phyloP scores from a whole-genome alignment of 35 echinoderm and acorn worm species.

The Ophioderma brevispina region DNA sequence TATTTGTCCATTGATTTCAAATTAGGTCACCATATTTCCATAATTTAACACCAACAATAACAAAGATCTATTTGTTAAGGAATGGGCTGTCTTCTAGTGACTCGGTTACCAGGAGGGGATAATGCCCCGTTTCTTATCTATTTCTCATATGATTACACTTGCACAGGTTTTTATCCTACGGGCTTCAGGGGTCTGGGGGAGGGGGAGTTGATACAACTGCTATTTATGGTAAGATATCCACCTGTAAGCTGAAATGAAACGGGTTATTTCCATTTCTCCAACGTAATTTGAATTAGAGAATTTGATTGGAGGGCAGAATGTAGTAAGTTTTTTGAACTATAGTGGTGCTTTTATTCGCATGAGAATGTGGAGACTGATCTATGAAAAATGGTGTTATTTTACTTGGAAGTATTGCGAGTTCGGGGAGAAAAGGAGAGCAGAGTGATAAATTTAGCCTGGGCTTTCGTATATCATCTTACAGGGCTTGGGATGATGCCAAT shows the following conservation, averaged over 20 bases:
- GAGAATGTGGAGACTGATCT: neutral
- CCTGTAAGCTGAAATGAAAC: neutral
- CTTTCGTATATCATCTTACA: neutral
- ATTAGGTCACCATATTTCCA: neutral
- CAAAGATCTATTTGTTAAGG: neutral
- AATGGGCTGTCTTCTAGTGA: no score
- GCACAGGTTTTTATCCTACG: neutral
- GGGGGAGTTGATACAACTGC: conserved; percentile 2
- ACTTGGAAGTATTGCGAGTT: neutral
- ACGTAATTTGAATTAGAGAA: neutral
- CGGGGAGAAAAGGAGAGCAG: neutral
- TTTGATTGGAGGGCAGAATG: neutral
- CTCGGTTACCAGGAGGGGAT: neutral
- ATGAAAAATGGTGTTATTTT: neutral
- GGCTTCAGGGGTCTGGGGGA: neutral
- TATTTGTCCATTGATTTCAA: neutral
- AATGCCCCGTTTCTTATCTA: neutral
- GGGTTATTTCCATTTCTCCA: neutral
- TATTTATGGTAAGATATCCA: neutral
- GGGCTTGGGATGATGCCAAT: neutral
- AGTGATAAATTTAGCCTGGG: neutral
- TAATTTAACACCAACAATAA: neutral
- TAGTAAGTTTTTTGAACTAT: neutral
- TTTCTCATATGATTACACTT: neutral
- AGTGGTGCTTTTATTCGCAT: neutral